A percentile compares a stretch with the other conserved stretches of the same genome.
These are phyloP conservation scores for Ceraclea dissimilis DNA, from an alignment of 2,888 invertebrate genomes.

Conservation along the genomic window DNA sequence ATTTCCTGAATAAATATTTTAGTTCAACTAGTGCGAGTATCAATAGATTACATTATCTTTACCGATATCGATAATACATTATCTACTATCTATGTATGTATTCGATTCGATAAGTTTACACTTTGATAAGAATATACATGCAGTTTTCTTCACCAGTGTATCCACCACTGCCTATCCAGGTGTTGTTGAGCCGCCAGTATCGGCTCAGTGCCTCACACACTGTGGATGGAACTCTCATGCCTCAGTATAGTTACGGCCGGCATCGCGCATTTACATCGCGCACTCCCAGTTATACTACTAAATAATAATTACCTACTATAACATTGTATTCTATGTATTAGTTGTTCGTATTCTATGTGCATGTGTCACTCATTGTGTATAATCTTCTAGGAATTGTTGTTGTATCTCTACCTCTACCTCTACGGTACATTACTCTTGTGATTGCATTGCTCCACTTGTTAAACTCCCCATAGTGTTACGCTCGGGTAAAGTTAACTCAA, in stretches of 20 bases:
- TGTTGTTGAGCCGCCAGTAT: neutral
- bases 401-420: too few relatives aligned
- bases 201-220: neutral
- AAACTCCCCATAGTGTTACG: neutral
- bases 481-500: neutral
- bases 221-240: neutral
- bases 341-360: too few relatives aligned
- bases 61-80: too few relatives aligned
- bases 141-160: neutral
- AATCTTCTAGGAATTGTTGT: neutral
- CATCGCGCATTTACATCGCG: constrained; percentile 3
- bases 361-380: neutral
- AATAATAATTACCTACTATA: too few relatives aligned
- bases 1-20: too few relatives aligned
- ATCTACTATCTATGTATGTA: too few relatives aligned
- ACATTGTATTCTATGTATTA: too few relatives aligned
- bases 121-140: too few relatives aligned
- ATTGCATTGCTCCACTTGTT: neutral
- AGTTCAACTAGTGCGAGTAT: too few relatives aligned
- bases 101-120: too few relatives aligned
- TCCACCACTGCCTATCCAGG: constrained; percentile 7
- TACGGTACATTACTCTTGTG: constrained; percentile 1
- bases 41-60: too few relatives aligned
- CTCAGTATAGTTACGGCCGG: constrained; percentile 10
- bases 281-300: neutral